Evolutionary conservation across 1,140 invertebrate species (phyloP).

Genomic region (Drosophila ohnishii): DNA sequence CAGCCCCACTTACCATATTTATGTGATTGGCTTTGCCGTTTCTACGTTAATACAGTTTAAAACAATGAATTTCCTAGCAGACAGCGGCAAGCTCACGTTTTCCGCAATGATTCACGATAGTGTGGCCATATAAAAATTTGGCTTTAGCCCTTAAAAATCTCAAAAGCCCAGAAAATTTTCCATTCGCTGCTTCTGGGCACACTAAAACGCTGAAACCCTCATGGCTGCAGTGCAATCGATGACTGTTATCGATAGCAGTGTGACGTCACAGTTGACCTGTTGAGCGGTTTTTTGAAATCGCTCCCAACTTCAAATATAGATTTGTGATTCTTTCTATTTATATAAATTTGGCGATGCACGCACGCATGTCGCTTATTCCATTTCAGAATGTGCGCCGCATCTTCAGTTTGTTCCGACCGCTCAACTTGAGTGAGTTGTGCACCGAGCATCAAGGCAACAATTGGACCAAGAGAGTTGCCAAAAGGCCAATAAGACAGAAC

Average conservation of each 20-base stretch:
- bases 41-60: slow-evolving; percentile 45
- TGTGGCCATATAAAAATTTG: no score
- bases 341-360: slow-evolving; percentile 71
- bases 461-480: slow-evolving; percentile 26
- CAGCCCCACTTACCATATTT: slow-evolving; percentile 69
- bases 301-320: slow-evolving; percentile 71
- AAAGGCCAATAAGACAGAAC: slow-evolving; percentile 34
- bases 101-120: slow-evolving; percentile 69
- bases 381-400: slow-evolving; percentile 64
- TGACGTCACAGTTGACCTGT: slow-evolving; percentile 33
- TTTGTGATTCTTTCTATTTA: slow-evolving; percentile 65
- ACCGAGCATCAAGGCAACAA: slow-evolving; percentile 48
- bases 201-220: no score
- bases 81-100: slow-evolving; percentile 78
- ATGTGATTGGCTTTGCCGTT: slow-evolving; percentile 58
- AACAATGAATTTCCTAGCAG: slow-evolving; percentile 71
- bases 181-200: no score
- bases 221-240: not conserved
- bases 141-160: no score
- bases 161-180: no score
- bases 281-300: slow-evolving; percentile 34
- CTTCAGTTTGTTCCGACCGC: slow-evolving; percentile 74
- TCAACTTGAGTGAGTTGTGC: slow-evolving; percentile 77
- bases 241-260: slow-evolving; percentile 6
- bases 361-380: slow-evolving; percentile 62